Conservation (phyloP, 1,140 invertebrate genomes). For the Ridgeia piscesae region DNA sequence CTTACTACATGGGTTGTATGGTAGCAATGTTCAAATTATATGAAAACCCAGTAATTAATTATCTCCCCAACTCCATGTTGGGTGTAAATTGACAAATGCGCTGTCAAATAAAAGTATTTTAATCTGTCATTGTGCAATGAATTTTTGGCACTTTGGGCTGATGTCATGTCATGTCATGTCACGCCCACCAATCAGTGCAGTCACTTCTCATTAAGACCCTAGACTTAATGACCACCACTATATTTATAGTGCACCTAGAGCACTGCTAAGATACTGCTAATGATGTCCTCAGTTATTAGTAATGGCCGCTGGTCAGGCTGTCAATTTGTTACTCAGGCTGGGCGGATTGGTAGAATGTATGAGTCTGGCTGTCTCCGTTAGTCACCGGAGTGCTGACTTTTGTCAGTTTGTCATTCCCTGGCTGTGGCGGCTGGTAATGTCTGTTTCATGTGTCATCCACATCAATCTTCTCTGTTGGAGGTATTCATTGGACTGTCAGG, state of each 20-base stretch:
- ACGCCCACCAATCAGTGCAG: background rate
- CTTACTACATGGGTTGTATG: background rate
- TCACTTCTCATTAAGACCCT: background rate
- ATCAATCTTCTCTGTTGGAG: background rate
- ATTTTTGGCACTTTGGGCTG: background rate
- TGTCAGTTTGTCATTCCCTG: background rate
- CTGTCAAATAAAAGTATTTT: background rate
- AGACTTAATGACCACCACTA: background rate
- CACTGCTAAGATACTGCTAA: background rate
- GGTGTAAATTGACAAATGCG: background rate
- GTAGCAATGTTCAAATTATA: background rate
- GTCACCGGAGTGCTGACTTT: background rate
- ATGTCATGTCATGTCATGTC: background rate
- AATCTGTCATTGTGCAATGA: background rate
- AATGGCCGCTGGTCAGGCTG: background rate
- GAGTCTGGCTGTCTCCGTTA: background rate
- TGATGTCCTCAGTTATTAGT: conserved; percentile 1
- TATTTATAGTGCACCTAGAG: background rate
- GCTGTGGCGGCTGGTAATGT: background rate
- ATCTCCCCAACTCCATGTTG: background rate
- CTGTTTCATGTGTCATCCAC: background rate
- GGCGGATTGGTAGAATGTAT: background rate
- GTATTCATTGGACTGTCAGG: background rate
- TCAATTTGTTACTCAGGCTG: background rate
- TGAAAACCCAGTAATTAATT: too few relatives aligned